A percentile compares a stretch with the other conserved stretches of the same genome.
Conservation (phyloP, 1,140 invertebrate species). For the Nephila pilipes region DNA sequence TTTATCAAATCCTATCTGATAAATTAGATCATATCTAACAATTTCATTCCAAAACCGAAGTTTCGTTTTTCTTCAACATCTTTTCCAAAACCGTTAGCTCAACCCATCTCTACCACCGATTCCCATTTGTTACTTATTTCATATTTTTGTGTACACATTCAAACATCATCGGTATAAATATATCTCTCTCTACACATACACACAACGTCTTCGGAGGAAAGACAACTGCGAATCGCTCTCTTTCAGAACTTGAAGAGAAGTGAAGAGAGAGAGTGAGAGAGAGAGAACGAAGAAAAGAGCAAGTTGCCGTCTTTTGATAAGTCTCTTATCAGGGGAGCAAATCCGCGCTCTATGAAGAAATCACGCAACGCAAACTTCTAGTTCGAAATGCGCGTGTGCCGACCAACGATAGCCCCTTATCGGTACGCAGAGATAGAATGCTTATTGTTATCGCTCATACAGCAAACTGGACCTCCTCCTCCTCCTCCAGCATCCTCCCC, state of each 20-base stretch:
- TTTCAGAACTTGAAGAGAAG: conserved; percentile 46
- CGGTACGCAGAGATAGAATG: conserved; percentile 72
- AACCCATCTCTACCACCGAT: not conserved
- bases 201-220: conserved; percentile 9
- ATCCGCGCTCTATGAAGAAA: conserved; percentile 76
- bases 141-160: conserved; percentile 14
- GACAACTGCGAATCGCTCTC: conserved; percentile 61
- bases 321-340: conserved; percentile 67
- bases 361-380: conserved; percentile 73
- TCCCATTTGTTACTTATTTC: conserved; percentile 3
- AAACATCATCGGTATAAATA: conserved; percentile 31
- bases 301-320: conserved; percentile 69
- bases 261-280: not conserved
- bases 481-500: not conserved
- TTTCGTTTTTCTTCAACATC: too few species aligned
- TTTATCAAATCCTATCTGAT: too few species aligned
- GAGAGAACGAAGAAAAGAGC: conserved; percentile 51
- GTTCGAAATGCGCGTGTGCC: conserved; percentile 63
- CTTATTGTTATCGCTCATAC: conserved; percentile 74
- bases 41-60: too few species aligned
- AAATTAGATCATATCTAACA: too few species aligned
- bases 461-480: conserved; percentile 67
- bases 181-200: conserved; percentile 16
- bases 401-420: conserved; percentile 68
- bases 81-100: too few species aligned